These are phyloP conservation scores for Acrobasis consociella DNA, from an alignment of 2,888 invertebrate species.

Conservation along the genomic window DNA sequence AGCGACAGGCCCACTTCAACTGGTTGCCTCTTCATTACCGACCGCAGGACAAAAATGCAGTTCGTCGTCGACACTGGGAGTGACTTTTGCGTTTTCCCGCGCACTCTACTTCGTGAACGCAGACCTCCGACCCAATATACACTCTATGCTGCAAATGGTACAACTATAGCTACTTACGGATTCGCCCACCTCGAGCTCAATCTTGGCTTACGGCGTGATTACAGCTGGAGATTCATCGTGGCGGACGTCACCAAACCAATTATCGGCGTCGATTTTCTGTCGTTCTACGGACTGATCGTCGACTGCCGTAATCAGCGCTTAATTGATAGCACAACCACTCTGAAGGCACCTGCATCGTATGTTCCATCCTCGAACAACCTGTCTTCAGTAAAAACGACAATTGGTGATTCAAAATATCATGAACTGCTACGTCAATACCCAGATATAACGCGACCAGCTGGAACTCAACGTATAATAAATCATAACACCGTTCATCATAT, in stretches of 20 bases:
- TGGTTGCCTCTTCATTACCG: constrained; percentile 35
- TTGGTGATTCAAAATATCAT: constrained; percentile 21
- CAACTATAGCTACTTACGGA: constrained; percentile 35
- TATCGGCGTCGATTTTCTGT: constrained; percentile 39
- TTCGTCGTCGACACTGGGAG: constrained; percentile 33
- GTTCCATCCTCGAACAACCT: background rate
- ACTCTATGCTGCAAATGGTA: constrained; percentile 38
- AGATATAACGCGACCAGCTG: constrained; percentile 24
- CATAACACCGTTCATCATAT: constrained; percentile 28
- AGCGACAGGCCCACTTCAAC: constrained; percentile 21
- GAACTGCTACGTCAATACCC: constrained; percentile 18
- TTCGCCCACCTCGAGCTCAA: constrained; percentile 31
- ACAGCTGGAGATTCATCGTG: constrained; percentile 37
- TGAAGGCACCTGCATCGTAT: background rate
- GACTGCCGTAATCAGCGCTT: constrained; percentile 25
- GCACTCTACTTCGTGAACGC: constrained; percentile 23
- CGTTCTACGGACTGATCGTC: constrained; percentile 10
- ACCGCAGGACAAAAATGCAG: constrained; percentile 31
- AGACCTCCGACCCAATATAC: constrained; percentile 26
- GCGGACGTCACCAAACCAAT: constrained; percentile 41
- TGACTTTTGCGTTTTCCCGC: constrained; percentile 28
- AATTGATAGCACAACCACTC: constrained; percentile 23
- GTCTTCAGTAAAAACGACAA: background rate
- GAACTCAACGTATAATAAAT: constrained; percentile 7
- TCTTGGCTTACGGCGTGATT: constrained; percentile 37